phyloP scores from a whole-genome alignment of 2,797 vertebrate genomes.

The Leptodactylus fallax region DNA sequence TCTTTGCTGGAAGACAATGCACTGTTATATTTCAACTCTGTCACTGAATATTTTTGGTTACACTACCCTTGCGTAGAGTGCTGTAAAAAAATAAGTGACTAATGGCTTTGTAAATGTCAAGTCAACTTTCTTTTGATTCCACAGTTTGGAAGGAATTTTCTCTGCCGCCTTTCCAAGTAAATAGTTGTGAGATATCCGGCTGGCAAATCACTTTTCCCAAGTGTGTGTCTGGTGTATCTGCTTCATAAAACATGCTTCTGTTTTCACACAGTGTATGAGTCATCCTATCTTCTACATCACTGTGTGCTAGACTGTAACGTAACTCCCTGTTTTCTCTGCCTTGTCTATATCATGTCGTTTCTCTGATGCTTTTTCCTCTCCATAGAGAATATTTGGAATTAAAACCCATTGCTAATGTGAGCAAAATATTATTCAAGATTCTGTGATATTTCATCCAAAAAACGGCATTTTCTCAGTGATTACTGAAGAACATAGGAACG shows the following conservation, averaged over 20 bases:
- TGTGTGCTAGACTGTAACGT: background rate
- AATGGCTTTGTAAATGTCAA: constrained; percentile 9
- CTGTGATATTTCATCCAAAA: background rate
- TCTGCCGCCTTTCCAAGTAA: background rate
- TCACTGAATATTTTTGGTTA: background rate
- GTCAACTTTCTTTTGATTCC: background rate
- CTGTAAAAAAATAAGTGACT: background rate
- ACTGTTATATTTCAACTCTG: background rate
- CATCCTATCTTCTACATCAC: background rate
- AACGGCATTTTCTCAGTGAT: background rate
- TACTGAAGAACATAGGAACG: background rate
- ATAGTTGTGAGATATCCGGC: background rate
- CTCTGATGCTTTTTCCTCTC: background rate
- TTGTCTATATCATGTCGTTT: background rate
- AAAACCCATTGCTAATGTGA: background rate
- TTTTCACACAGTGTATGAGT: background rate
- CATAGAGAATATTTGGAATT: background rate
- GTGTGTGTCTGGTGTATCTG: background rate
- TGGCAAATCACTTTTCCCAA: background rate
- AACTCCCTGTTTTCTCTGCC: background rate
- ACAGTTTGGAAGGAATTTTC: background rate
- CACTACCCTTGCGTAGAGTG: background rate
- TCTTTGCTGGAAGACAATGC: background rate
- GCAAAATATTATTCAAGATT: background rate
- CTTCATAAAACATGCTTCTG: constrained; percentile 8